Evolutionary conservation across 2,113 vertebrate species (phyloP).

Genomic region (Eupsittula cactorum): DNA sequence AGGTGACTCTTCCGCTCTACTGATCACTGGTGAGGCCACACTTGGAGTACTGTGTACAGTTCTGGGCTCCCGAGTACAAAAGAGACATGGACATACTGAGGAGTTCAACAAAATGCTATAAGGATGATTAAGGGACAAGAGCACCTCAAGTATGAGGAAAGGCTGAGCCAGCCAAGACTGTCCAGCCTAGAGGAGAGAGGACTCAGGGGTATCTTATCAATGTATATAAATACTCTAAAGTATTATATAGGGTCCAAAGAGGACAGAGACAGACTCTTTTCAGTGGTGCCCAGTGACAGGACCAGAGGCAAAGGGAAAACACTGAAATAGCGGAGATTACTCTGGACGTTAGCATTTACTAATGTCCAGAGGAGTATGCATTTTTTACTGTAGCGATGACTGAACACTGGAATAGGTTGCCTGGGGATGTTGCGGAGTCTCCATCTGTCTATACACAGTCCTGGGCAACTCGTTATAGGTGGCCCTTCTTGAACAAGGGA

Average conservation of each 20-base stretch:
- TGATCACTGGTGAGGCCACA: background rate
- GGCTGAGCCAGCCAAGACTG: background rate
- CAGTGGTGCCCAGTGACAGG: background rate
- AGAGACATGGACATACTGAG: background rate
- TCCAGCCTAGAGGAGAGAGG: background rate
- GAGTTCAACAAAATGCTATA: background rate
- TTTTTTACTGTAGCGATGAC: background rate
- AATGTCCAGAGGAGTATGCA: background rate
- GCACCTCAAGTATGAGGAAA: background rate
- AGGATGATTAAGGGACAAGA: background rate
- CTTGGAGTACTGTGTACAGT: background rate
- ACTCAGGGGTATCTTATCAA: background rate
- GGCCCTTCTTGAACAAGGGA: background rate
- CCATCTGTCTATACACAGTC: fast-evolving
- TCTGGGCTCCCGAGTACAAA: background rate
- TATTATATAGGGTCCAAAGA: background rate
- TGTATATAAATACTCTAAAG: background rate
- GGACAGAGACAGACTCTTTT: background rate
- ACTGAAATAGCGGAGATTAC: background rate
- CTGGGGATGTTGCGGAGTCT: background rate
- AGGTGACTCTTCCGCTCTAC: background rate
- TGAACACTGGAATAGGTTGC: background rate
- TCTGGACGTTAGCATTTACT: background rate
- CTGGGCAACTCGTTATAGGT: background rate
- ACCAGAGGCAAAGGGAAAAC: background rate